phyloP scores from a whole-genome alignment of 2,113 vertebrate genomes.

The Pogonocichla stellata region DNA sequence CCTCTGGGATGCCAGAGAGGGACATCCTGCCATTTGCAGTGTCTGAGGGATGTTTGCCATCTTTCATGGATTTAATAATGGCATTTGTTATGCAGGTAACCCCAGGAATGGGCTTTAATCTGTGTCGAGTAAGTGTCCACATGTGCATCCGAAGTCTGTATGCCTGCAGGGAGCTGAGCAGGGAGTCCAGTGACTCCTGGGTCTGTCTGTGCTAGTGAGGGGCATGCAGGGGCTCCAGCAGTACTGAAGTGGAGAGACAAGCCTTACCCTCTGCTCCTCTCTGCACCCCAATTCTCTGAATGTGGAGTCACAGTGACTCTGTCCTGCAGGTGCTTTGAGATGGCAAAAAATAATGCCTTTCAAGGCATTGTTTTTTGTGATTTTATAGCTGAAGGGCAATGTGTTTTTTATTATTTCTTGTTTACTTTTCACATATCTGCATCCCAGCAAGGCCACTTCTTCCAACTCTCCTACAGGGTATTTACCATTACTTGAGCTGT shows the following conservation, averaged over 20 bases:
- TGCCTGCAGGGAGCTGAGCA: not conserved
- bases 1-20: not conserved
- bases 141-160: not conserved
- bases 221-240: rapidly evolving
- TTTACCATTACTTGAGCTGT: not conserved
- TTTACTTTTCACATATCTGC: not conserved
- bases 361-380: not conserved
- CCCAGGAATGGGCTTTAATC: not conserved
- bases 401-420: not conserved
- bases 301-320: not conserved
- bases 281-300: not conserved
- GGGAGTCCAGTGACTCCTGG: not conserved
- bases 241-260: not conserved
- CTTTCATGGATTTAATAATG: not conserved
- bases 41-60: not conserved
- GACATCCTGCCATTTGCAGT: not conserved
- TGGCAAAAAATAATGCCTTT: not conserved
- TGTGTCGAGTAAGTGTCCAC: not conserved
- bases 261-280: not conserved
- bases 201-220: not conserved
- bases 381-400: not conserved
- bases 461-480: not conserved
- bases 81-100: not conserved
- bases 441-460: not conserved
- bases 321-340: not conserved